Percentiles rank a stretch among this genome's conserved stretches.
These are phyloP conservation scores for Micropoecilia bifurca DNA, from an alignment of 2,797 vertebrate genomes.

Conservation along the genomic window DNA sequence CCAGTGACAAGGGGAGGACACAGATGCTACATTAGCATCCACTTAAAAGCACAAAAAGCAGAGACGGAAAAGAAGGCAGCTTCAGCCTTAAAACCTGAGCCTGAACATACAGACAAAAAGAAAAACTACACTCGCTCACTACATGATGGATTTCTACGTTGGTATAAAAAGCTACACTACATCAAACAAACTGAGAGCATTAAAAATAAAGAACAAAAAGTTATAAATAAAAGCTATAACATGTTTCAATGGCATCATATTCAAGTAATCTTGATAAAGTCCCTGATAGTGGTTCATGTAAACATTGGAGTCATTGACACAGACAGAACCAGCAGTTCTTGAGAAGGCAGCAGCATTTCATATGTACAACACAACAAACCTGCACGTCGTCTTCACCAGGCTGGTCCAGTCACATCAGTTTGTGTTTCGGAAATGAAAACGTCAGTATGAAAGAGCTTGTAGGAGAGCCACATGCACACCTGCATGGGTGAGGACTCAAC, in stretches of 20 bases:
- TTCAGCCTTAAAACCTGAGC: constrained; percentile 72
- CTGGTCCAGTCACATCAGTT: constrained; percentile 68
- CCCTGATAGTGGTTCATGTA: constrained; percentile 87
- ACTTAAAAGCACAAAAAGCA: constrained; percentile 72
- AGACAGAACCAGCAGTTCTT: constrained; percentile 76
- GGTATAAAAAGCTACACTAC: constrained; percentile 67
- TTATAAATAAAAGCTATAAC: constrained; percentile 83
- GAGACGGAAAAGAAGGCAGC: constrained; percentile 47
- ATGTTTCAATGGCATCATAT: constrained; percentile 83
- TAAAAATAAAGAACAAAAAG: constrained; percentile 31
- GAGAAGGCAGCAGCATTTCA: constrained; percentile 84
- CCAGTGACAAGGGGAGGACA: constrained; percentile 59
- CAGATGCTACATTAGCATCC: constrained; percentile 59
- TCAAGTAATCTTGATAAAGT: constrained; percentile 89
- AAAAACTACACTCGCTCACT: constrained; percentile 47
- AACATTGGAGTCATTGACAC: constrained; percentile 81
- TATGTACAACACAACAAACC: constrained; percentile 67
- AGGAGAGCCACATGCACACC: constrained; percentile 31
- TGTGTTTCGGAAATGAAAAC: constrained; percentile 57
- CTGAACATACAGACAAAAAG: constrained; percentile 56
- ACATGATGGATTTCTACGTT: constrained; percentile 55
- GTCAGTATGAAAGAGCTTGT: constrained; percentile 53
- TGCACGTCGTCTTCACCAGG: constrained; percentile 47
- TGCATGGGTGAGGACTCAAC: constrained; percentile 40
- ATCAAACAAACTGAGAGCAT: constrained; percentile 45